Conservation (phyloP, 2,888 invertebrate species). For the Acrobasis consociella region DNA sequence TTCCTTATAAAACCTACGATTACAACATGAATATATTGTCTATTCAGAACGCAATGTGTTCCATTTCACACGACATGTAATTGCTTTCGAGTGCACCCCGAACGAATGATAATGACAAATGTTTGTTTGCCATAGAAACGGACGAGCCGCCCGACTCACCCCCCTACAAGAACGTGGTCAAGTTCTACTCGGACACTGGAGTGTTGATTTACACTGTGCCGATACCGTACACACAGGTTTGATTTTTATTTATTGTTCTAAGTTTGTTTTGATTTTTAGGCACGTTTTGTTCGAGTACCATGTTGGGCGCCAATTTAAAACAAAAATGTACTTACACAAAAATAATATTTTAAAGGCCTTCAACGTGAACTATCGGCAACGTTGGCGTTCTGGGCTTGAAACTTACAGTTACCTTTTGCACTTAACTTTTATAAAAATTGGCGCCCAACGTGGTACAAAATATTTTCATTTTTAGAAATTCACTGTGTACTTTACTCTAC, state of each 20-base stretch:
- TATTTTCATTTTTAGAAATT: no score
- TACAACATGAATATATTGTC: not conserved
- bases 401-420: no score
- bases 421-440: not conserved
- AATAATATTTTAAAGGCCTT: not conserved
- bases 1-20: not conserved
- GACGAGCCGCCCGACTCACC: slow-evolving; percentile 63
- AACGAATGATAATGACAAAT: slow-evolving; percentile 4
- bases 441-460: not conserved
- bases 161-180: slow-evolving; percentile 90
- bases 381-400: no score
- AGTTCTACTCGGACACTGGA: slow-evolving; percentile 95
- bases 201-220: slow-evolving; percentile 90
- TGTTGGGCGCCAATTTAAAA: slow-evolving; percentile 11
- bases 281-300: no score
- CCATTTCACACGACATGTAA: not conserved
- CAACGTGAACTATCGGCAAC: no score
- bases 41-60: not conserved
- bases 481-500: no score
- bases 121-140: slow-evolving; percentile 48
- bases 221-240: slow-evolving; percentile 89
- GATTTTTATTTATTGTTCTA: slow-evolving; percentile 27
- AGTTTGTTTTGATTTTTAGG: no score
- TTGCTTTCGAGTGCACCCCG: not conserved
- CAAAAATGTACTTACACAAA: not conserved